These are phyloP conservation scores for Nettapus auritus DNA, from an alignment of 2,113 vertebrate species.

Conservation along the genomic window DNA sequence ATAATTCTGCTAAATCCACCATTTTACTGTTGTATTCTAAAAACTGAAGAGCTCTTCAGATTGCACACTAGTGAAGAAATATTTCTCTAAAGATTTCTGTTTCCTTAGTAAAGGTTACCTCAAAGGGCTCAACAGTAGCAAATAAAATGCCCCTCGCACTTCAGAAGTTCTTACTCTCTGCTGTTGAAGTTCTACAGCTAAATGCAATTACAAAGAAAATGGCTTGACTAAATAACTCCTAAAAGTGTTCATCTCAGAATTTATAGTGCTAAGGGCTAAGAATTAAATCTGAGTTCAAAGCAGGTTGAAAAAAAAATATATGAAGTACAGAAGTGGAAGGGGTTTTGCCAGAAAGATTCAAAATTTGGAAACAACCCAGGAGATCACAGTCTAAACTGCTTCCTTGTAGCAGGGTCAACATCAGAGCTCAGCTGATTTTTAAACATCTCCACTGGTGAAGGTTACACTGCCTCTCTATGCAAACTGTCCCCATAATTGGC, in stretches of 20 bases:
- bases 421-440: neutral
- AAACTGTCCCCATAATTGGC: neutral
- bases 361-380: neutral
- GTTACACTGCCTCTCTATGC: neutral
- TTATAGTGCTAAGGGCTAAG: neutral
- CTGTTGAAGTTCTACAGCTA: neutral
- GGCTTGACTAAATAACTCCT: neutral
- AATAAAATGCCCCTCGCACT: neutral
- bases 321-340: neutral
- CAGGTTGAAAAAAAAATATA: neutral
- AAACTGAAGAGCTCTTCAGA: neutral
- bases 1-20: neutral
- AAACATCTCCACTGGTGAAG: neutral
- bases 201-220: neutral
- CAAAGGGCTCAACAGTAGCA: neutral
- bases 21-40: neutral
- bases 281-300: neutral
- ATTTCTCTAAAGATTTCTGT: neutral
- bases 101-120: neutral
- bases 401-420: neutral
- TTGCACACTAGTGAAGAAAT: neutral
- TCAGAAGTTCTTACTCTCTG: neutral
- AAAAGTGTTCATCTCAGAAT: neutral
- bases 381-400: neutral
- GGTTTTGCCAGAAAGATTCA: neutral